Base-by-base conservation (phyloP, 64 coral and sea anemone genomes). In the Orbicella faveolata region DNA sequence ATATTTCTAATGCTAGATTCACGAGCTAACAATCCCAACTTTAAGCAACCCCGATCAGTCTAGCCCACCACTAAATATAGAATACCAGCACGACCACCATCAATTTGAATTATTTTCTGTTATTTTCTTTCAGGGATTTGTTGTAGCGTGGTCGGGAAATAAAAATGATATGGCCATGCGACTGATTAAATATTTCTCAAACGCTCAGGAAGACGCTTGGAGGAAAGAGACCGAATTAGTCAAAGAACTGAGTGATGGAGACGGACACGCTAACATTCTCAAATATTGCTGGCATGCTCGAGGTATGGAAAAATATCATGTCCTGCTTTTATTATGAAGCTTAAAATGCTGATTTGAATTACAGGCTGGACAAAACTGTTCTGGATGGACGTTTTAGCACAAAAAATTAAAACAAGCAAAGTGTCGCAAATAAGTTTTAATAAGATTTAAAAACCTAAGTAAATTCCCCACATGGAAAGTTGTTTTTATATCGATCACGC, bases 101-200 rank as follows among this genome's bases (percentile, higher is more conserved):
- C 1, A 59, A 16, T 59, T 59, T 59, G 0, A 48, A 59, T 12
- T 59, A 59, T 59, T 59, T 16, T 20, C 7, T 34, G 25, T 75
- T 34, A 11, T 34, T 30, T 74, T 35, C 67, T 70, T 85, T 39
- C 51, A 88, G 86, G 86, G 86, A 35, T 88, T 75, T 75, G 69
- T 75, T 33, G 70, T 76, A 5, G 63, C 70, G 13, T 61, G 86
- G 11, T 54, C 51, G 20, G 51, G 34, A 26, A 34, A 21, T 51
- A 15, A 16, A 57, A 63, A 72, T 14, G 52, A 76, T 17, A 11
- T 48, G 2, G 34, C 14, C 36, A 35, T 75, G 70, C 36, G 86
- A 11, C 26, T 88, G 70, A 62, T 88, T 23, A 88, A 88, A 61
- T 52, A 88, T 68, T 88, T 88, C 48, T 75, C 86, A 17, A 76